Base-by-base conservation (phyloP, 2,797 vertebrate species). In the Trematomus bernacchii region DNA sequence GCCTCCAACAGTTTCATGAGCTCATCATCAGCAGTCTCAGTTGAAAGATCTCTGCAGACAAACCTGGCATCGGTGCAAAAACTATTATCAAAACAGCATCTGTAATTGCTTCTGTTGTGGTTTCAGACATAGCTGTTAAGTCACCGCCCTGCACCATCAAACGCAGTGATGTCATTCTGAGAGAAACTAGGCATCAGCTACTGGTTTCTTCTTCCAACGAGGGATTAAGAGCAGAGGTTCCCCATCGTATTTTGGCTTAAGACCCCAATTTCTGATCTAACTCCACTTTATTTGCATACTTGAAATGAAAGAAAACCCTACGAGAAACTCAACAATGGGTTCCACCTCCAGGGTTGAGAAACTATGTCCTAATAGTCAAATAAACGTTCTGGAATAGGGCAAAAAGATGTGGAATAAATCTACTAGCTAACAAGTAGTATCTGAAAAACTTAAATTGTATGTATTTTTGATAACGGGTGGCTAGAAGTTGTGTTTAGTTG, bases 81-180 rank as follows among this genome's bases (percentile, higher is more conserved):
- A 48, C 52, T 64, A 66, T 76, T 81, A 82, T 84, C 66, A 81
- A 72, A 78, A 60, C 62, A 59, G 53, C 59, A 52, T 89, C 72
- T 80, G 63, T 62, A 80, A 64, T 8, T 11, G 69, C 85, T 71
- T 89, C 72, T 91, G 84, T 87, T 87, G 87, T 83, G 87, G 86
- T 72, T 66, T 54, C 57, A 79, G 52, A 63, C 77, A 76, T 74
- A 68, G 59, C 19, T 71, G 60, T 70, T 12, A 66, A 79, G 71
- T 71, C 78, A 66, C 77, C 13, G 23, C 83, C 71, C 78, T 18
- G 55, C 47, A 50, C 55, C 75, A 58, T 66, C 58, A 71, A 67
- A 65, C 55, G 43, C 44, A 57, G 12, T 84, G 80, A 87, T 58
- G 71, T 84, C 79, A 86, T 68, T 23, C 30, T 52, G 71, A 66